phyloP scores from a whole-genome alignment of 1,140 invertebrate species.

The Drosophila setifemur region DNA sequence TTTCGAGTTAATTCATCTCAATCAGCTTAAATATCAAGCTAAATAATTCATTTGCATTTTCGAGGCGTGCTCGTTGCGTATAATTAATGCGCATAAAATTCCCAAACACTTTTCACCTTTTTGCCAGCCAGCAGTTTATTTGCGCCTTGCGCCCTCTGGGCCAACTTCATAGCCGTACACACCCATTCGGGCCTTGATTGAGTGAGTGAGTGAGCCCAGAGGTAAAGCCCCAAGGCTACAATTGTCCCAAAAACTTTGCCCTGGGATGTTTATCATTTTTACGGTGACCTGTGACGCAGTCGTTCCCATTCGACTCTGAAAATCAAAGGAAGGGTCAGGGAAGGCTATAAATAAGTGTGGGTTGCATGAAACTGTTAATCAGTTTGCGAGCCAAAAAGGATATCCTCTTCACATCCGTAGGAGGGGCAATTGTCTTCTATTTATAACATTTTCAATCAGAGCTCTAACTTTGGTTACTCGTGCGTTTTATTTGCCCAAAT shows the following conservation, averaged over 20 bases:
- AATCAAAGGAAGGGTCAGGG: background rate
- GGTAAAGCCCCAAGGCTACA: conserved; percentile 22
- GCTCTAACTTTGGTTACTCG: background rate
- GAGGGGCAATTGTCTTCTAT: conserved; percentile 16
- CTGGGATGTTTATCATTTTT: conserved; percentile 48
- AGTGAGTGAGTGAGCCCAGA: conserved; percentile 19
- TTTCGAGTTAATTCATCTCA: conserved; percentile 73
- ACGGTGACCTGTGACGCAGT: conserved; percentile 32
- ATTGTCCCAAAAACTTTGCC: conserved; percentile 35
- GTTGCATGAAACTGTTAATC: conserved; percentile 24
- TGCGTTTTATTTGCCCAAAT: background rate
- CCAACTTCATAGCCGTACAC: background rate
- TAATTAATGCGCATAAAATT: conserved; percentile 78
- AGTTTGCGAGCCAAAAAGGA: background rate
- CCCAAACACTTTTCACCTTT: conserved; percentile 54
- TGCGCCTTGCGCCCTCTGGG: conserved; percentile 7
- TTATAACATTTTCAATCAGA: conserved; percentile 27
- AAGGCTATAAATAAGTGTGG: conserved; percentile 34
- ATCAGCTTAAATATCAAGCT: conserved; percentile 74
- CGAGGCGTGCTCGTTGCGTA: conserved; percentile 19
- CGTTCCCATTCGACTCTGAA: conserved; percentile 9
- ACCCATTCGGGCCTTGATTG: conserved; percentile 53
- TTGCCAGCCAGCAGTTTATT: conserved; percentile 28
- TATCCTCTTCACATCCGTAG: background rate
- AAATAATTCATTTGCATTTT: conserved; percentile 69